Percentiles rank a stretch among this genome's conserved stretches.
Conservation (phyloP, 2,797 vertebrate species). For the Kryptopterus vitreolus region DNA sequence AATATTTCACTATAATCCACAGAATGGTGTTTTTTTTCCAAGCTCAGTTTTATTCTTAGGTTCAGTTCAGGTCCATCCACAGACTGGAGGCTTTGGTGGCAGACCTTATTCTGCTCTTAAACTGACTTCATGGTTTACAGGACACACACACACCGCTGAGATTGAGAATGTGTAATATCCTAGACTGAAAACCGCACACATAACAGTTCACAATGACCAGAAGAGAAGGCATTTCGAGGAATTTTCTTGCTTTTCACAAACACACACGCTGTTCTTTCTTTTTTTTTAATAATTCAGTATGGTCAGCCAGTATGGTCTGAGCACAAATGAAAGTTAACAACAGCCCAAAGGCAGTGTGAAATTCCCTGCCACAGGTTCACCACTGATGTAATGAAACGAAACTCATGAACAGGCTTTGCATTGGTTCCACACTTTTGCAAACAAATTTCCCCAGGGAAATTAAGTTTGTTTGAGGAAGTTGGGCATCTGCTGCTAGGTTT, state of each 20-base stretch:
- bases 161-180: constrained; percentile 33
- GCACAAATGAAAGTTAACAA: constrained; percentile 61
- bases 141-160: background rate
- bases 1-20: constrained; percentile 3
- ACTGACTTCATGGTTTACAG: constrained; percentile 34
- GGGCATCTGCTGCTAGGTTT: constrained; percentile 36
- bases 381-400: constrained; percentile 62
- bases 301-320: constrained; percentile 43
- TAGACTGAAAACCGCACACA: constrained; percentile 23
- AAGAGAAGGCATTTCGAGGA: constrained; percentile 39
- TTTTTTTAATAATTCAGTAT: constrained; percentile 59
- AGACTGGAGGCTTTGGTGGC: constrained; percentile 13
- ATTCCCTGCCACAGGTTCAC: constrained; percentile 54
- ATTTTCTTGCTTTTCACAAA: constrained; percentile 44
- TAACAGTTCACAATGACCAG: constrained; percentile 43
- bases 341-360: constrained; percentile 52
- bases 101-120: constrained; percentile 30
- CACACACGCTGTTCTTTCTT: constrained; percentile 30
- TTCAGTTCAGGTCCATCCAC: constrained; percentile 13
- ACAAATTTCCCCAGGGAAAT: constrained; percentile 61
- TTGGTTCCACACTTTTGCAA: constrained; percentile 55
- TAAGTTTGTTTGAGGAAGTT: constrained; percentile 52
- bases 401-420: constrained; percentile 49
- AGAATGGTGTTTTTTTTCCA: constrained; percentile 4
- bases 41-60: constrained; percentile 15